Evolutionary conservation across 1,140 invertebrate species (phyloP).

Genomic region (Holotrichia oblita): DNA sequence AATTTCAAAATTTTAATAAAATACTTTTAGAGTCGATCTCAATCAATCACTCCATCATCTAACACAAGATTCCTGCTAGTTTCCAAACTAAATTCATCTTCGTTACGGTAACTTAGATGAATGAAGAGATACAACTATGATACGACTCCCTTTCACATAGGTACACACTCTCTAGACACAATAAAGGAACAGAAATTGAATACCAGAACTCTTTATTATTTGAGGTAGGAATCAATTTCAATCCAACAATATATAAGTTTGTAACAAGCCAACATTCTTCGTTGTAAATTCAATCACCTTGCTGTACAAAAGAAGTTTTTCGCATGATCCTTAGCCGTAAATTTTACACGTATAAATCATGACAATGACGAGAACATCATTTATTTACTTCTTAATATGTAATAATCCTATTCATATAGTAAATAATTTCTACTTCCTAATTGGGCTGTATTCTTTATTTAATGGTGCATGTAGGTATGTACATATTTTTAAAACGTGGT

Average conservation of each 20-base stretch:
- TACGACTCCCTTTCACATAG: background rate
- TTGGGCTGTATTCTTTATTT: background rate
- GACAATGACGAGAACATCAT: too few species aligned
- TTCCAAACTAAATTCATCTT: background rate
- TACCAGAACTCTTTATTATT: background rate
- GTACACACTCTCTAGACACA: background rate
- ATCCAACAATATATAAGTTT: background rate
- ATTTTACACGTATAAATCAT: background rate
- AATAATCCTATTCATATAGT: background rate
- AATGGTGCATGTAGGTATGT: background rate
- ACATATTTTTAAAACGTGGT: too few species aligned
- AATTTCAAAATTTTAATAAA: too few species aligned
- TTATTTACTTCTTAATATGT: too few species aligned
- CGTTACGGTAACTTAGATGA: background rate
- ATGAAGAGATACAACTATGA: background rate
- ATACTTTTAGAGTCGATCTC: too few species aligned
- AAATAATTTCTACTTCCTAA: background rate
- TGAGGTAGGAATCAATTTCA: background rate
- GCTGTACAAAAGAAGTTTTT: background rate
- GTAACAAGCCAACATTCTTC: background rate
- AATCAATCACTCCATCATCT: too few species aligned
- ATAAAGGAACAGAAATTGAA: conserved; percentile 14
- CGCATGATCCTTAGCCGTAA: background rate
- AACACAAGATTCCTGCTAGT: background rate
- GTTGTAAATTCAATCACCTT: background rate